Conservation (phyloP, 2,113 vertebrate species). For the Solea solea region DNA sequence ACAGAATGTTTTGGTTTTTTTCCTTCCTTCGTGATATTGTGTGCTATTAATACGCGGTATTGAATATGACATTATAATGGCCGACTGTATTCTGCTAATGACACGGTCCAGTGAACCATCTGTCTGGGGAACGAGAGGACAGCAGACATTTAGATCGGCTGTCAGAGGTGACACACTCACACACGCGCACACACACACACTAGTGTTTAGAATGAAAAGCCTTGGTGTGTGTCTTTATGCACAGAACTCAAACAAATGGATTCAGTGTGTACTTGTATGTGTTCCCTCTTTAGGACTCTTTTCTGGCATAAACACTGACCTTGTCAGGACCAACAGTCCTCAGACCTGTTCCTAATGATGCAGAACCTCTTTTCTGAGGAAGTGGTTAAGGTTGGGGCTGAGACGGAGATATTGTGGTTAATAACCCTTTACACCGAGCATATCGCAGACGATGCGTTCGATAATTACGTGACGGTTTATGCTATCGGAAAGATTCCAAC, state of each 20-base stretch:
- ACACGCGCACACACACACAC: slow-evolving; percentile 44
- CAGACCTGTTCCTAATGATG: too few species aligned
- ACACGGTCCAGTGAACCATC: slow-evolving; percentile 75
- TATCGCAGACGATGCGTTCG: too few species aligned
- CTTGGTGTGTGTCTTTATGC: slow-evolving; percentile 70
- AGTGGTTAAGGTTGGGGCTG: too few species aligned
- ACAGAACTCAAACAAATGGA: slow-evolving; percentile 70
- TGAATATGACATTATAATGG: slow-evolving; percentile 68
- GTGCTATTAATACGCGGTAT: slow-evolving; percentile 55
- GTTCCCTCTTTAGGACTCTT: not conserved
- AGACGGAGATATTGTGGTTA: too few species aligned
- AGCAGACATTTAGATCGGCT: slow-evolving; percentile 64
- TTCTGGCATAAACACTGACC: too few species aligned
- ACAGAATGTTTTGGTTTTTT: slow-evolving; percentile 18
- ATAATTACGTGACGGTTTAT: too few species aligned
- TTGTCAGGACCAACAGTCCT: too few species aligned
- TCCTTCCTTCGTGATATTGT: slow-evolving; percentile 24
- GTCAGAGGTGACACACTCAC: slow-evolving; percentile 60
- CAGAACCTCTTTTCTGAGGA: too few species aligned
- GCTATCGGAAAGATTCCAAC: too few species aligned
- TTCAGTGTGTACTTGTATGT: slow-evolving; percentile 40
- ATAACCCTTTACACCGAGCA: too few species aligned
- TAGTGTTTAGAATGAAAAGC: slow-evolving; percentile 83
- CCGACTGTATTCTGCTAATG: slow-evolving; percentile 71
- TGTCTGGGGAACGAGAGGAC: slow-evolving; percentile 67